Evolutionary conservation across 2,113 vertebrate genomes (phyloP).

Genomic region (Rostratula benghalensis): DNA sequence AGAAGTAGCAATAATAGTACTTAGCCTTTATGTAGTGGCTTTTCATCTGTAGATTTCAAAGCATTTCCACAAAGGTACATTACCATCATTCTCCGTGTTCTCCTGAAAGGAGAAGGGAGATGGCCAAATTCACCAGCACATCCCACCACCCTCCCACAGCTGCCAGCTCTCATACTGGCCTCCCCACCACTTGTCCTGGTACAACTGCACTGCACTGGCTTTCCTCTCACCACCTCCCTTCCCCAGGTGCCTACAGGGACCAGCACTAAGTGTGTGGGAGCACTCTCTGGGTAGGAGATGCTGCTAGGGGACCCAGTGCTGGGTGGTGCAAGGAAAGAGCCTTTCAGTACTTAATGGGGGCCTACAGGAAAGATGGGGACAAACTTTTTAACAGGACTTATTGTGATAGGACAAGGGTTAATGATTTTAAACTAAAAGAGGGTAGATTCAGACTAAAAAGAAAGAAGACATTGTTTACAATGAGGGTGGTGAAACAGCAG

Average conservation of each 20-base stretch:
- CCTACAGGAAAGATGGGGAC: background rate
- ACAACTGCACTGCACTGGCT: background rate
- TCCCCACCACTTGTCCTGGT: background rate
- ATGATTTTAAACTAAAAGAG: background rate
- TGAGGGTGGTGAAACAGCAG: background rate
- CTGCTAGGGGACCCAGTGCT: fast-evolving
- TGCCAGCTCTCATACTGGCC: background rate
- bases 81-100: background rate
- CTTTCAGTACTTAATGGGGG: background rate
- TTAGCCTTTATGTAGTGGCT: background rate
- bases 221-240: background rate
- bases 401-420: background rate
- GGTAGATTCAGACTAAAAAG: background rate
- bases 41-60: constrained; percentile 13
- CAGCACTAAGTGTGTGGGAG: fast-evolving
- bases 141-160: background rate
- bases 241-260: background rate
- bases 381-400: background rate
- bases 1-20: background rate
- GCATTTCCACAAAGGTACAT: background rate
- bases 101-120: background rate
- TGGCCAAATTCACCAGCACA: background rate
- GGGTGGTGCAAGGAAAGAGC: background rate
- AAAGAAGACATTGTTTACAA: background rate
- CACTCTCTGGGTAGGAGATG: background rate